Conservation (phyloP, 2,888 invertebrate genomes). For the Xestia xanthographa region DNA sequence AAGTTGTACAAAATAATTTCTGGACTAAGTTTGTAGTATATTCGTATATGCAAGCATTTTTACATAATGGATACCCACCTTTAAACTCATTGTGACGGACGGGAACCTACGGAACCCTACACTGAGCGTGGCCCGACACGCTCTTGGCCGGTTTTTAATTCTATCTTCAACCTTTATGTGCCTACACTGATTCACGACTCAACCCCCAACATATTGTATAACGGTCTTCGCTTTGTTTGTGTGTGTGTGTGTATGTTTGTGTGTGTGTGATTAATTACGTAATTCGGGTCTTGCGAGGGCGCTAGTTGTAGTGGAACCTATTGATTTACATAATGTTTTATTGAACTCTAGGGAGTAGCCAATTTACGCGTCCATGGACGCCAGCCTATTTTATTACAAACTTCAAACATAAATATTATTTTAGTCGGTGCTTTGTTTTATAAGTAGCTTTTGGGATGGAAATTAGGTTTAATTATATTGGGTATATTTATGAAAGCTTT, state of each 20-base stretch:
- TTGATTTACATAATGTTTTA: conserved; percentile 74
- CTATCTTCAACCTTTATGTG: neutral
- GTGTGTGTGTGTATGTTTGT: conserved; percentile 39
- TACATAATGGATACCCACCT: no score
- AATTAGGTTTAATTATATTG: conserved; percentile 25
- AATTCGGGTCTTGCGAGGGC: conserved; percentile 72
- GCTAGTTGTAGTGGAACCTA: conserved; percentile 71
- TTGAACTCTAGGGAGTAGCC: conserved; percentile 61
- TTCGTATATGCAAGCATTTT: no score
- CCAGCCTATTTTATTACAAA: conserved; percentile 51
- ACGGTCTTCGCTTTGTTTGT: neutral
- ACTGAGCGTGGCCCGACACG: no score
- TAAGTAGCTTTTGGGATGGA: conserved; percentile 7
- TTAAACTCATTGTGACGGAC: no score
- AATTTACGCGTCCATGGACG: conserved; percentile 62
- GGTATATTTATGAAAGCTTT: neutral
- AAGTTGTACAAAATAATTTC: no score
- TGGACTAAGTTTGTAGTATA: no score
- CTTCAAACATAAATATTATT: conserved; percentile 56
- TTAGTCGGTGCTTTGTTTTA: conserved; percentile 17
- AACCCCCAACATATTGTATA: conserved; percentile 6
- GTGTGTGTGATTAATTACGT: conserved; percentile 78
- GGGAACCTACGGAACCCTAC: no score
- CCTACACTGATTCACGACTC: conserved; percentile 11
- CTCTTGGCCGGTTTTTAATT: no score